These are phyloP conservation scores for Abrostola tripartita DNA, from an alignment of 2,888 invertebrate species.

Conservation along the genomic window DNA sequence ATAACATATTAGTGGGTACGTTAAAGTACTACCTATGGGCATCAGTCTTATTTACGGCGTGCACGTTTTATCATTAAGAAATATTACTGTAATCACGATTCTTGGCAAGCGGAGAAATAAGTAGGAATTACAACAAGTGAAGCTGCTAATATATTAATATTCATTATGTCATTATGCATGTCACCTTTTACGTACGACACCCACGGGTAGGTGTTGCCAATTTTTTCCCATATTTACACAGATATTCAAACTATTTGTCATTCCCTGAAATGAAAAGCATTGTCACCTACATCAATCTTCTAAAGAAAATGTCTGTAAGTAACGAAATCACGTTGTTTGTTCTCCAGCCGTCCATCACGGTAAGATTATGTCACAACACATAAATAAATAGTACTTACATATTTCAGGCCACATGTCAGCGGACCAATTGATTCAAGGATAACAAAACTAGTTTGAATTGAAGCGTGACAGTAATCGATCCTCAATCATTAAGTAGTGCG, in stretches of 20 bases:
- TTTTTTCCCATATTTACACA: background rate
- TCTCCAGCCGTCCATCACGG: slow-evolving; percentile 1
- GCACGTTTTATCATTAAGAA: slow-evolving; percentile 1
- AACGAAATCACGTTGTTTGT: background rate
- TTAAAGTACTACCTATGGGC: background rate
- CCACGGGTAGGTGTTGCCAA: background rate
- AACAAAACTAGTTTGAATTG: slow-evolving; percentile 52
- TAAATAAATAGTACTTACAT: slow-evolving; percentile 17
- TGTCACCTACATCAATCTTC: background rate
- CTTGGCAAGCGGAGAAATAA: slow-evolving; percentile 1
- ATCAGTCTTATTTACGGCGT: background rate
- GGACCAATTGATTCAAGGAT: slow-evolving; percentile 46
- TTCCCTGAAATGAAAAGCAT: no score
- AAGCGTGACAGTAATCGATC: slow-evolving; percentile 63
- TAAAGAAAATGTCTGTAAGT: background rate
- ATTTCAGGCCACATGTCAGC: slow-evolving; percentile 32
- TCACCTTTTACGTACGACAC: background rate
- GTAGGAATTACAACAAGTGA: background rate
- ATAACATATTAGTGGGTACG: background rate
- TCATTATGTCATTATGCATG: slow-evolving; percentile 2
- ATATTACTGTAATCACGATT: background rate
- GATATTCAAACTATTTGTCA: no score
- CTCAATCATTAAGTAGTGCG: slow-evolving; percentile 58
- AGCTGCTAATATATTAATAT: background rate
- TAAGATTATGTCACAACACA: slow-evolving; percentile 17